These are phyloP conservation scores for Biston betularia DNA, from an alignment of 2,888 invertebrate species.

Conservation along the genomic window DNA sequence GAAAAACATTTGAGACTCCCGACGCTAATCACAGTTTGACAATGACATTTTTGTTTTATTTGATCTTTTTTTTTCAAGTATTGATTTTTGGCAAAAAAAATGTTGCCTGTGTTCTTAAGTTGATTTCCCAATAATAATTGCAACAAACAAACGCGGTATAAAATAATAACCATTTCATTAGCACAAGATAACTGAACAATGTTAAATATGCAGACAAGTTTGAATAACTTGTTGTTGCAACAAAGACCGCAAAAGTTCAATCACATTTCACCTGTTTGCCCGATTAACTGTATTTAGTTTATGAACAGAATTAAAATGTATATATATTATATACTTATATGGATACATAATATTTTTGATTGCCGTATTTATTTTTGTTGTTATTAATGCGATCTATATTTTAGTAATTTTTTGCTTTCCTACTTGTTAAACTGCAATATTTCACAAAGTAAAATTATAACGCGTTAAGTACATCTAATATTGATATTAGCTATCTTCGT, in stretches of 20 bases:
- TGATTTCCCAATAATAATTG: slow-evolving; percentile 18
- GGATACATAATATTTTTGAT: background rate
- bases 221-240: slow-evolving; percentile 15
- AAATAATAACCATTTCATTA: background rate
- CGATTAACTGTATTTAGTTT: background rate
- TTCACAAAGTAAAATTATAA: background rate
- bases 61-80: slow-evolving; percentile 15
- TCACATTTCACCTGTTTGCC: background rate
- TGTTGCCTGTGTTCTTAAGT: slow-evolving; percentile 25
- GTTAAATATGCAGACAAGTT: background rate
- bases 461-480: slow-evolving; percentile 19
- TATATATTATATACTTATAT: background rate
- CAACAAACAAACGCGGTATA: slow-evolving; percentile 6
- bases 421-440: background rate
- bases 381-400: background rate
- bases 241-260: slow-evolving; percentile 4
- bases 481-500: slow-evolving; percentile 43
- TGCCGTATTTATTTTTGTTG: background rate
- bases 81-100: slow-evolving; percentile 33
- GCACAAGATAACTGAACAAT: slow-evolving; percentile 1
- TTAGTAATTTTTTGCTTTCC: background rate
- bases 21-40: slow-evolving; percentile 18
- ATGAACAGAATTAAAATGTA: background rate
- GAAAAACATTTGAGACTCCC: slow-evolving; percentile 20
- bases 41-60: slow-evolving; percentile 1